These are phyloP conservation scores for Machaerirhynchus nigripectus DNA, from an alignment of 2,113 vertebrate species.

Conservation along the genomic window DNA sequence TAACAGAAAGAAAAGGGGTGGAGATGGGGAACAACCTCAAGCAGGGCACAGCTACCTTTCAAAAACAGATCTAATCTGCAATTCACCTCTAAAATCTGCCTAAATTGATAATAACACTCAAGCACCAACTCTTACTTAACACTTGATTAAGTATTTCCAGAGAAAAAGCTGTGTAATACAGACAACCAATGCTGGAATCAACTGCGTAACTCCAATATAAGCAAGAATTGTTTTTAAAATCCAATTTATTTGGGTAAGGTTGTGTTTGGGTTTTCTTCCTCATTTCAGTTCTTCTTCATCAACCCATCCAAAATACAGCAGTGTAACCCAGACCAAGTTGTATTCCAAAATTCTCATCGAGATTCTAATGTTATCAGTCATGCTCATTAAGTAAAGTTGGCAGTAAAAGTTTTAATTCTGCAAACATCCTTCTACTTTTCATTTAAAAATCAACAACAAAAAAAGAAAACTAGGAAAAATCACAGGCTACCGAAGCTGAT, in stretches of 20 bases:
- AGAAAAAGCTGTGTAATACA: neutral
- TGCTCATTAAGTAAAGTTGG: neutral
- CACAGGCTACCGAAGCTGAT: neutral
- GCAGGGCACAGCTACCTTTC: neutral
- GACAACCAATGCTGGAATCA: neutral
- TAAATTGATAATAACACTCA: neutral
- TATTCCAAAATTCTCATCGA: neutral
- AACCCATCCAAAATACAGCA: rapidly evolving
- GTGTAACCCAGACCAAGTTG: neutral
- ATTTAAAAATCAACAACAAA: neutral
- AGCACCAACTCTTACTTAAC: neutral
- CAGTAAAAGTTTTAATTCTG: neutral
- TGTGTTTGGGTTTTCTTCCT: neutral
- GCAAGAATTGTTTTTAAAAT: neutral
- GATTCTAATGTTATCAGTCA: neutral
- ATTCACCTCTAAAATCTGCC: neutral
- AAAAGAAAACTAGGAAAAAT: neutral
- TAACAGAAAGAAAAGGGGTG: neutral
- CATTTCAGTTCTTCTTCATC: neutral
- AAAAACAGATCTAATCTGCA: neutral
- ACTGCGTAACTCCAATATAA: neutral
- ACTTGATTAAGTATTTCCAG: neutral
- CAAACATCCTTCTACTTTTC: neutral
- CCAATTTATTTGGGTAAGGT: neutral
- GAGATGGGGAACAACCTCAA: neutral